Evolutionary conservation across 2,797 vertebrate species (phyloP), one percentile per base, ranked within the genome.

Genomic region (Phyllotis vaccarum): DNA sequence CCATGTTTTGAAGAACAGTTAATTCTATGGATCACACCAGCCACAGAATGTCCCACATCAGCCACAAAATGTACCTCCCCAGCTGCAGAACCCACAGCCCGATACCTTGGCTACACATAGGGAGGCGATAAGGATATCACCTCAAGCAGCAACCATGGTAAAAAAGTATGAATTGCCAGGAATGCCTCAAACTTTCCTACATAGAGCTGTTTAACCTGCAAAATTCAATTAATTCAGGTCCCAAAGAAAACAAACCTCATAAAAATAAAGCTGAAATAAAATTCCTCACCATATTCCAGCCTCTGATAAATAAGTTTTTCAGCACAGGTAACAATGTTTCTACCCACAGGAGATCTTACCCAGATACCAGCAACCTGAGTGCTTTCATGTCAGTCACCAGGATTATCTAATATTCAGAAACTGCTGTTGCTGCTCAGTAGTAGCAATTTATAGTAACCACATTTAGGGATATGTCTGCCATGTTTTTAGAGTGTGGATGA

Each of bases 391-490:
- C 66, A 95, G 34, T 46, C 49, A 34, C 60, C 66, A 78, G 49
- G 75, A 54, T 58, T 54, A 79, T 31, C 74, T 79, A 43, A 93
- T 89, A 86, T 79, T 43, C 49, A 70, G 79, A 85, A 88, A 72
- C 49, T 68, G 76, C 31, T 21, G 8, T 58, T 24, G 24, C 68
- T 83, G 5, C 52, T 72, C 86, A 27, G 54, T n/a, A 58, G 12
- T 58, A 83, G 17, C 11, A 75, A 90, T 66, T 76, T 74, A 81
- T 6, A 82, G 56, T 49, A 78, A 52, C 13, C n/a, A 62, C 49
- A 43, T 54, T 14, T 52, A 6, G 17, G 6, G 12, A 21, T 52
- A 13, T 74, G 52, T 78, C n/a, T 60, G 9, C 19, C 49, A 7
- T 56, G 12, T 16, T 46, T n/a, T 56, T 1, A 78, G 74, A 52